phyloP scores from a whole-genome alignment of 2,888 invertebrate species.

The Pandemis cinnamomeana region DNA sequence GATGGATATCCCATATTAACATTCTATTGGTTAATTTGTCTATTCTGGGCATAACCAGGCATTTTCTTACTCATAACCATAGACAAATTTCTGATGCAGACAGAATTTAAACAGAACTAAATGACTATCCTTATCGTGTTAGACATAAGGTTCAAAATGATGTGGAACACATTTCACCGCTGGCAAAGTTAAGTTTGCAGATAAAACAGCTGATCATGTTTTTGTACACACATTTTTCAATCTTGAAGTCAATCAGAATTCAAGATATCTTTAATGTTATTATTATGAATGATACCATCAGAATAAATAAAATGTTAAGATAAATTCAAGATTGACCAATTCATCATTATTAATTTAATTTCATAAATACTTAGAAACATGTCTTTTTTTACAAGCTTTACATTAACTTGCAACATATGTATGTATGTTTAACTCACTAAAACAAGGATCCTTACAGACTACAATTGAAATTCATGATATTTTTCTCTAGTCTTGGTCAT shows the following conservation, averaged over 20 bases:
- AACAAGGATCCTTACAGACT: not conserved
- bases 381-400: not conserved
- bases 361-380: not conserved
- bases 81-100: not conserved
- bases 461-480: not conserved
- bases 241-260: too few species aligned
- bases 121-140: not conserved
- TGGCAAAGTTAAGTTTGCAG: conserved; percentile 28
- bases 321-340: too few species aligned
- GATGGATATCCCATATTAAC: too few species aligned
- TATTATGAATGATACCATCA: too few species aligned
- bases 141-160: not conserved
- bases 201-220: conserved; percentile 41
- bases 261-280: too few species aligned
- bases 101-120: not conserved
- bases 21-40: too few species aligned
- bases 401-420: too few species aligned
- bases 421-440: not conserved
- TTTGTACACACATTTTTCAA: conserved; percentile 4
- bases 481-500: not conserved
- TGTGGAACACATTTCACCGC: not conserved
- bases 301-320: too few species aligned
- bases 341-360: too few species aligned
- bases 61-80: not conserved
- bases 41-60: not conserved